Base-by-base conservation (phyloP, 2,797 vertebrate genomes). In the Rallus crepitans region DNA sequence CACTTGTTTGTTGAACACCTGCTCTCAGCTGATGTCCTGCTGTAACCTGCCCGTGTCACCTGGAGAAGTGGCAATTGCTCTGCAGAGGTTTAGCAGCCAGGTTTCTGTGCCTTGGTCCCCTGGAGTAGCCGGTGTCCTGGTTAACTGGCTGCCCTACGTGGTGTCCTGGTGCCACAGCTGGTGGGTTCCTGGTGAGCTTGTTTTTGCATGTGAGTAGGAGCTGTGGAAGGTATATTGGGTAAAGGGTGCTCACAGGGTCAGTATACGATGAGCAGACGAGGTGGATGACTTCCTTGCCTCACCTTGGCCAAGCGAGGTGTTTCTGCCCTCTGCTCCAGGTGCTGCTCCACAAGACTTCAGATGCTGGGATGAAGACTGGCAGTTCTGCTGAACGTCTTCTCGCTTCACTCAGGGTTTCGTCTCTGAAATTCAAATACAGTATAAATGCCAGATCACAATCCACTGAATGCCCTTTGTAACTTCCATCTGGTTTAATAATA, bases 361-460 rank as follows among this genome's bases (percentile, higher is more conserved):
- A 66, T 0, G 0, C 64, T 82, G 82, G 64, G 0, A 0, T 70
- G 48, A 87, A 70, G 30, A 8, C 73, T 42, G 78, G 82, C 89
- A 87, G 33, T 85, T 82, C 89, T 94, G 65, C 60, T 86, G 75
- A 79, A 56, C 7, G 7, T 86, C 75, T 87, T 89, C 87, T 52
- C 10, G 6, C 71, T 70, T 85, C 23, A 47, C 31, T 31, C 63
- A 65, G 56, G 42, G 18, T 83, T 93, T 86, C 1, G 2, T 91
- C 85, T 85, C 53, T 90, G 60, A 69, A 96, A 64, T 93, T 60
- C 94, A 45, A 63, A 95, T 86, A 81, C 0, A 2, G 63, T 90
- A 50, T 95, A 77, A 90, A 93, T 90, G 93, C 50, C 57, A 80
- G 61, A 42, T 93, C 83, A 25, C 52, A 53, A 59, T 79, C 63